phyloP scores from a whole-genome alignment of 2,797 vertebrate genomes.

The Gambelia wislizenii region DNA sequence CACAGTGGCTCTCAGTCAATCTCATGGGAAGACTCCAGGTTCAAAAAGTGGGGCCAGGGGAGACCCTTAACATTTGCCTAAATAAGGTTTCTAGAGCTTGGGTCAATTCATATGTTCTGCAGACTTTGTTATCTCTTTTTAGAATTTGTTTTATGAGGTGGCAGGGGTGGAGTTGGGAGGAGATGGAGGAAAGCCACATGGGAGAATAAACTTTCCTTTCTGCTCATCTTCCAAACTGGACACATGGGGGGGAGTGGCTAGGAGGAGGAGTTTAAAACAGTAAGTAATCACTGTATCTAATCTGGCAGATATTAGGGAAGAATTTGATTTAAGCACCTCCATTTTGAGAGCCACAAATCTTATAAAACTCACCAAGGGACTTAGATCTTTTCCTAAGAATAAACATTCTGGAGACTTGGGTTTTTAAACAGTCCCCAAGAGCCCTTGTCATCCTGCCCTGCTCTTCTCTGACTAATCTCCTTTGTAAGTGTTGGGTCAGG shows the following conservation, averaged over 20 bases:
- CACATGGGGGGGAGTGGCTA: background rate
- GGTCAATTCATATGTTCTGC: background rate
- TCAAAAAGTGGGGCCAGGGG: no score
- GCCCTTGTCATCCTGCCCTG: constrained; percentile 58
- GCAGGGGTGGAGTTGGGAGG: no score
- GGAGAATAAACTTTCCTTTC: background rate
- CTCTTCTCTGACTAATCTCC: constrained; percentile 74
- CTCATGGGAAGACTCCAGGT: background rate
- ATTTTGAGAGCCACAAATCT: constrained; percentile 39
- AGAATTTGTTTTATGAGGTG: background rate
- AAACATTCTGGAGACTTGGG: constrained; percentile 60
- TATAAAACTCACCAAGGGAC: constrained; percentile 61
- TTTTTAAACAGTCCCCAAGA: constrained; percentile 70
- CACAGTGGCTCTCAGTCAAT: background rate
- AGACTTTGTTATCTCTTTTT: no score
- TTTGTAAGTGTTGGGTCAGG: constrained; percentile 79
- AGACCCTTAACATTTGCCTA: background rate
- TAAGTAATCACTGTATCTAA: constrained; percentile 3
- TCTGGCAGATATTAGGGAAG: background rate
- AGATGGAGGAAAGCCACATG: background rate
- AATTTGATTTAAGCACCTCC: background rate
- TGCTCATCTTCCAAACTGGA: background rate
- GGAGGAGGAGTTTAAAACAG: background rate
- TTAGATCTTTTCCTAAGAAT: constrained; percentile 65
- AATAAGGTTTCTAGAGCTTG: background rate